phyloP scores from a whole-genome alignment of 2,113 vertebrate genomes.

The Chinchilla lanigera region DNA sequence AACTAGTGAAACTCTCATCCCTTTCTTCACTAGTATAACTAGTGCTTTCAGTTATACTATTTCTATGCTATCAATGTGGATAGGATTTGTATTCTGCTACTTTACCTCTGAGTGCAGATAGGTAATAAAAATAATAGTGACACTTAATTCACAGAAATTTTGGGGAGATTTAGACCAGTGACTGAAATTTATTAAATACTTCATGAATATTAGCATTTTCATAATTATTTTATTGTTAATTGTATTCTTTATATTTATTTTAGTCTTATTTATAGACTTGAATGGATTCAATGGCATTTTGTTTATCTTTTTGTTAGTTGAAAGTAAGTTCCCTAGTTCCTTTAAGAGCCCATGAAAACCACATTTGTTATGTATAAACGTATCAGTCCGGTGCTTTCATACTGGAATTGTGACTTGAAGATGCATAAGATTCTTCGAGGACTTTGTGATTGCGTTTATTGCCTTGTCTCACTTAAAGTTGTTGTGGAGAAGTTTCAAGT shows the following conservation, averaged over 20 bases:
- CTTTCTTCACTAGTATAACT: not conserved
- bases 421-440: not conserved
- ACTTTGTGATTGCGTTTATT: not conserved
- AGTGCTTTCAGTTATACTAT: not conserved
- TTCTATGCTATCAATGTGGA: not conserved
- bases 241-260: not conserved
- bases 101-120: not conserved
- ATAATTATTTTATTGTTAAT: not conserved
- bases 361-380: not conserved
- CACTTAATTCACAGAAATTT: not conserved
- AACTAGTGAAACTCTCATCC: not conserved
- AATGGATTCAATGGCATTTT: not conserved
- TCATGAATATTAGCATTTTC: not conserved
- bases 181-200: not conserved
- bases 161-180: not conserved
- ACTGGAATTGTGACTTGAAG: not conserved
- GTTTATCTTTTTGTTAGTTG: not conserved
- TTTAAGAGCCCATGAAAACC: not conserved
- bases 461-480: not conserved
- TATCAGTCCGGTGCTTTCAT: not conserved
- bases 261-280: not conserved
- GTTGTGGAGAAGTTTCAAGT: not conserved
- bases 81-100: not conserved
- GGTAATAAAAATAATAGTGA: not conserved
- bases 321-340: not conserved